Base-by-base conservation (phyloP, 2,797 vertebrate species). In the Microcaecilia unicolor region DNA sequence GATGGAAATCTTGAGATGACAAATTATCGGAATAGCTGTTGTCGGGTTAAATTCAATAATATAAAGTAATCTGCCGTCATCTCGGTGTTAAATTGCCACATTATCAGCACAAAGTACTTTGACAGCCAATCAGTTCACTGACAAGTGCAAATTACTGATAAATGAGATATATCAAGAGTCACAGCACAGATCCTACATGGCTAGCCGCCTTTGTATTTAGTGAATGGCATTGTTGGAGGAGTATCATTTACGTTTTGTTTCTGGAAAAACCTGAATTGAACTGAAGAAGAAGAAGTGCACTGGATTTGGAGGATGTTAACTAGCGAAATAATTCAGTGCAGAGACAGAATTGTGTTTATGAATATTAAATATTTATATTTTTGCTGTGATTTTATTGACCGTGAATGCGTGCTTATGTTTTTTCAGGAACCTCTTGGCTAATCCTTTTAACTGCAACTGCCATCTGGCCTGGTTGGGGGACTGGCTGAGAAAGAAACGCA, bases 371-470 rank as follows among this genome's bases (percentile, higher is more conserved):
- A 2, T 17, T 17, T 23, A n/a, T 22, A 10, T 9, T 4, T 18
- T 18, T 20, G 6, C 18, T 1, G 15, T 19, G 12, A 3, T 28
- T 7, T 31, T 35, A 25, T 18, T 9, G 17, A 9, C 6, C 4
- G 16, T 15, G 1, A 50, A 16, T 4, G 14, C 31, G 58, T 52
- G 18, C 18, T 1, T 32, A 13, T 15, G 49, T 10, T 41, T 28
- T 29, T 44, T 28, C 58, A 99, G 95, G 51, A 99, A 98, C 64
- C 89, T 99, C 28, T 68, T 99, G 69, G 91, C 94, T 50, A 99
- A 99, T 64, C 93, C 95, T 14, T 99, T 98, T 76, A 96, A 91
- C 71, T 99, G 95, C 60, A 98, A 99, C 70, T 99, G 95, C 62
- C 88, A 97, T 64, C 79, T 99, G 6, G 92, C 93, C 0, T 99